phyloP scores from a whole-genome alignment of 2,888 invertebrate genomes.

The Drosophila picticornis region DNA sequence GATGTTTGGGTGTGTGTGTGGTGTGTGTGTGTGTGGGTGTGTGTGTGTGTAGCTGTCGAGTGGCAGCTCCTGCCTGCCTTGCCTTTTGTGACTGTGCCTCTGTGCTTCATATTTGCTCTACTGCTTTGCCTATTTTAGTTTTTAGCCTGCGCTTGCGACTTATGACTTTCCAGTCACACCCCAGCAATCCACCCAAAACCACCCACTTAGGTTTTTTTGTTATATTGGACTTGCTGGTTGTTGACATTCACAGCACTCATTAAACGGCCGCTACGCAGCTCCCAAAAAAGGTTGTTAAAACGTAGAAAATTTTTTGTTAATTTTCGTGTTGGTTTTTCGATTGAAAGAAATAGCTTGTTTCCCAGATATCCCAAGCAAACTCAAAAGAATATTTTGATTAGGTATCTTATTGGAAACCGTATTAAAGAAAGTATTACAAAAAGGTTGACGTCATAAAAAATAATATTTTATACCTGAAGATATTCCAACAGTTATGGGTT shows the following conservation, averaged over 20 bases:
- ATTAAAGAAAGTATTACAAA: not conserved
- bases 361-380: not conserved
- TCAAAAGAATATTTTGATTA: not conserved
- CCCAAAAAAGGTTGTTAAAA: slow-evolving; percentile 4
- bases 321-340: not conserved
- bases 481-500: not conserved
- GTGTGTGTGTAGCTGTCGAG: slow-evolving; percentile 30
- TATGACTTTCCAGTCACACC: slow-evolving; percentile 62
- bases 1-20: slow-evolving; percentile 8
- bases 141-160: slow-evolving; percentile 63
- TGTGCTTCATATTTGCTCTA: slow-evolving; percentile 70
- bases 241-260: slow-evolving; percentile 78
- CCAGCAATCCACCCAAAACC: slow-evolving; percentile 4
- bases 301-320: not conserved
- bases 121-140: slow-evolving; percentile 76
- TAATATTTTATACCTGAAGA: too few relatives aligned
- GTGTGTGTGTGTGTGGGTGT: slow-evolving; percentile 22
- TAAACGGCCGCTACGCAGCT: slow-evolving; percentile 49
- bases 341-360: not conserved
- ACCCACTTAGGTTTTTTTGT: slow-evolving; percentile 7
- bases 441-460: not conserved
- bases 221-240: slow-evolving; percentile 59
- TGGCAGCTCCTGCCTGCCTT: slow-evolving; percentile 13
- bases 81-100: slow-evolving; percentile 29
- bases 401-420: not conserved